Evolutionary conservation across 2,797 vertebrate species (phyloP).

Genomic region (Eutrigla gurnardus): DNA sequence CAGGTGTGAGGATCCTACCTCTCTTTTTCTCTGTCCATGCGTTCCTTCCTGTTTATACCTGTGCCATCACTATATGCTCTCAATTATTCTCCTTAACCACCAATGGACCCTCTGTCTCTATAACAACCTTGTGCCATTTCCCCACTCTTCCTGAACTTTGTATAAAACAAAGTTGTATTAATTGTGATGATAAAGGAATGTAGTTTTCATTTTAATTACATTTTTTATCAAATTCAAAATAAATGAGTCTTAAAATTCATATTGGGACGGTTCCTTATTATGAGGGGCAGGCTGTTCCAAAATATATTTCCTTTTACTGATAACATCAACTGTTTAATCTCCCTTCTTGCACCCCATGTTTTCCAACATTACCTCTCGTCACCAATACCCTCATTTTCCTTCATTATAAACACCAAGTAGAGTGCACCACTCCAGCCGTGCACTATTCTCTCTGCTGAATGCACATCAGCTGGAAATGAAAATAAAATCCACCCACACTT

Average conservation of each 20-base stretch:
- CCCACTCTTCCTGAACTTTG: not conserved
- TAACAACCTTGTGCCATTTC: not conserved
- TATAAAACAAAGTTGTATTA: not conserved
- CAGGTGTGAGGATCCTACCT: constrained; percentile 16
- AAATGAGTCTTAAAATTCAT: too few relatives aligned
- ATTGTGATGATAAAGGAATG: constrained; percentile 9
- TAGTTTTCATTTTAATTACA: not conserved
- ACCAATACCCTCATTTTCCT: constrained; percentile 29
- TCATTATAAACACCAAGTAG: constrained; percentile 31
- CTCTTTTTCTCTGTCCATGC: constrained; percentile 17
- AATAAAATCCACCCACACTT: constrained; percentile 46
- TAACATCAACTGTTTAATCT: too few relatives aligned
- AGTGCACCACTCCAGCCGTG: constrained; percentile 10
- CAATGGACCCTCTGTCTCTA: not conserved
- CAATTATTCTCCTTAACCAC: not conserved
- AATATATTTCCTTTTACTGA: too few relatives aligned
- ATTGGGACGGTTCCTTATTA: too few relatives aligned
- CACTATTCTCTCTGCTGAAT: constrained; percentile 42
- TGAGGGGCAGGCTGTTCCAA: too few relatives aligned
- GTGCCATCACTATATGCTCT: not conserved
- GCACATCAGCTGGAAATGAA: constrained; percentile 43
- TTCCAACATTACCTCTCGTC: constrained; percentile 17
- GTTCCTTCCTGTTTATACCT: constrained; percentile 17
- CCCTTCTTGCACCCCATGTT: constrained; percentile 2
- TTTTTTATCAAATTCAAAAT: too few relatives aligned